Evolutionary conservation across 2,113 vertebrate species (phyloP).

Genomic region (Columbina picui): DNA sequence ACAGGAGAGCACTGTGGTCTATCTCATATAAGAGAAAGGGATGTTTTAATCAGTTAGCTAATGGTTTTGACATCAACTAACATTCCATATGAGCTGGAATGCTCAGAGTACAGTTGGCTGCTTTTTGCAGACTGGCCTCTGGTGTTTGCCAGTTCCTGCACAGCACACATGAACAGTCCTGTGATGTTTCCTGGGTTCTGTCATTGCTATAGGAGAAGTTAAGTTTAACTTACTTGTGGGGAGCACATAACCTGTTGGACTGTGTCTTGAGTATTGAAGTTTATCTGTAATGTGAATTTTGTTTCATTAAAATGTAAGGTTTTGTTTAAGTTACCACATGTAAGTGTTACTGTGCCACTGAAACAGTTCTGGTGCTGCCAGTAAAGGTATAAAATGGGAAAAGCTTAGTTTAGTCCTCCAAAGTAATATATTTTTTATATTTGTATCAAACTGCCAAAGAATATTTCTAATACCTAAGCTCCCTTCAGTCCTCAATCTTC

Average conservation of each 20-base stretch:
- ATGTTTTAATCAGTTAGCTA: background rate
- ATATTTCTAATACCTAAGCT: conserved; percentile 23
- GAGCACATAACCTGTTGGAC: background rate
- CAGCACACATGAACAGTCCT: background rate
- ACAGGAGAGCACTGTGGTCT: background rate
- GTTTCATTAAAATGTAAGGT: background rate
- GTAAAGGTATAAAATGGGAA: background rate
- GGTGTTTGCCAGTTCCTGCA: background rate
- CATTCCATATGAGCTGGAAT: background rate
- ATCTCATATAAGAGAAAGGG: background rate
- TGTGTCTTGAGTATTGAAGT: background rate
- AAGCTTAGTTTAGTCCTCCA: background rate
- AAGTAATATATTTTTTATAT: conserved; percentile 39
- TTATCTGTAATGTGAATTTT: background rate
- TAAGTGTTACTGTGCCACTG: background rate
- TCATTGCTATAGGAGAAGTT: background rate
- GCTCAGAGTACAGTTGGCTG: background rate
- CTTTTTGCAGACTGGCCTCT: background rate
- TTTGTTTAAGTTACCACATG: background rate
- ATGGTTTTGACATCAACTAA: background rate
- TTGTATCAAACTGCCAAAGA: conserved; percentile 59
- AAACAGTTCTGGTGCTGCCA: conserved; percentile 30
- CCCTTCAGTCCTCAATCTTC: conserved; percentile 26
- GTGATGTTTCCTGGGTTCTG: background rate
- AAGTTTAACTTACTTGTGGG: background rate